phyloP scores from a whole-genome alignment of 2,797 vertebrate species.

The Graptemys geographica region DNA sequence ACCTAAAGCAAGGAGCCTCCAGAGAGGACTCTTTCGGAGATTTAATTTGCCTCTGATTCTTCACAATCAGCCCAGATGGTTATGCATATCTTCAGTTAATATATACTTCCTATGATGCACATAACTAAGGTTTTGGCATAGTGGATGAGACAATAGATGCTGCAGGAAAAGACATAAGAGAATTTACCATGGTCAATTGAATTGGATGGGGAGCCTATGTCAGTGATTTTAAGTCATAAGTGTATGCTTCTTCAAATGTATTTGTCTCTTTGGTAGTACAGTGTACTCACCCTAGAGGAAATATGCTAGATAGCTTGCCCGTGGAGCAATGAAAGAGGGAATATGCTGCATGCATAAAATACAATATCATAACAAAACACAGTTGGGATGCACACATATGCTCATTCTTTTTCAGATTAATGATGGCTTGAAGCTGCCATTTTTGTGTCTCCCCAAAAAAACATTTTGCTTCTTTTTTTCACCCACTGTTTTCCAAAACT shows the following conservation, averaged over 20 bases:
- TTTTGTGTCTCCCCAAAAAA: background rate
- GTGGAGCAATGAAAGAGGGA: background rate
- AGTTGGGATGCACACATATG: fast-evolving
- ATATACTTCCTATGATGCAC: background rate
- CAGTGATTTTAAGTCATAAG: background rate
- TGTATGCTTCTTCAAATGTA: background rate
- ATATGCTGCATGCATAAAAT: background rate
- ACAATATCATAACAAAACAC: background rate
- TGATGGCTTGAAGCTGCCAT: background rate
- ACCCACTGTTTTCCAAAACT: background rate
- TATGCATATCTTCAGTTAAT: background rate
- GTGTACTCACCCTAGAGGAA: background rate
- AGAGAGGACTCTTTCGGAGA: background rate
- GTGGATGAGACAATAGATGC: background rate
- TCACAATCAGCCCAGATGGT: background rate
- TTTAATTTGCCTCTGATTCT: constrained; percentile 15
- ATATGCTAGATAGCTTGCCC: background rate
- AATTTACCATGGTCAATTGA: background rate
- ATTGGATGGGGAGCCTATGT: background rate
- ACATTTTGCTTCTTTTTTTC: background rate
- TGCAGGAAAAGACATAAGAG: background rate
- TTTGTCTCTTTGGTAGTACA: background rate
- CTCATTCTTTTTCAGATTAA: background rate
- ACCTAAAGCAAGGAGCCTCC: background rate
- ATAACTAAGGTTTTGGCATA: background rate